Evolutionary conservation across 2,113 vertebrate genomes (phyloP), one percentile per base, ranked within the genome.

Genomic region (Lepidothrix coronata): DNA sequence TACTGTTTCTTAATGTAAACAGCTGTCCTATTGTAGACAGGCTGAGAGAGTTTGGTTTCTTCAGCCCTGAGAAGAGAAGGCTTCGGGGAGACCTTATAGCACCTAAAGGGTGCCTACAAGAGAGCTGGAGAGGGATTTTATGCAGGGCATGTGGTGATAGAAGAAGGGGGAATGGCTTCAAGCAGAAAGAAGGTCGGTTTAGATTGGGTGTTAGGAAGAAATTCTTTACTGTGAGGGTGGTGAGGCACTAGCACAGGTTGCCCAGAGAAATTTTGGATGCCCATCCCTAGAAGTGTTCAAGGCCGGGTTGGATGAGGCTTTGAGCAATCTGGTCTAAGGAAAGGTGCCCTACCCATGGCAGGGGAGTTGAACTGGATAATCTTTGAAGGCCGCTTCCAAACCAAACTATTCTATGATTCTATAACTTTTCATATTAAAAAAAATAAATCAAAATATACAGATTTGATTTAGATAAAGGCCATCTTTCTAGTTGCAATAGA

Each of bases 381-480:
- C 13, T 25, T 54, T 61, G 46, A n/a, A 3, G 2, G 13, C n/a
- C 7, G 11, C 13, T 46, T 48, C 46, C 7, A 61, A 75, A 46
- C 19, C 39, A 75, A 46, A 68, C 28, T 67, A 37, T 39, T 61
- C n/a, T 37, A 10, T 75, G 44, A 39, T 73, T 59, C 37, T 46
- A 14, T 61, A 76, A 54, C 18, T 68, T 66, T 83, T n/a, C 74
- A n/a, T 24, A n/a, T 46, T 27, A 13, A 76, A 71, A 82, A 35
- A 33, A 28, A 11, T 6, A 31, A 28, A 10, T 5, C 14, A 55
- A 31, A 62, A 74, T 41, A 41, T 44, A 44, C 72, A 61, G 24
- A 31, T 39, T 0, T 0, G n/a, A 62, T 70, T 92, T 41, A 76
- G 62, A 57, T 6, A 57, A 79, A 62, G 9, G n/a, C 37, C 6